A percentile compares a stretch with the other conserved stretches of the same genome.
Evolutionary conservation across 2,113 vertebrate species (phyloP).

Genomic region (Grus americana): DNA sequence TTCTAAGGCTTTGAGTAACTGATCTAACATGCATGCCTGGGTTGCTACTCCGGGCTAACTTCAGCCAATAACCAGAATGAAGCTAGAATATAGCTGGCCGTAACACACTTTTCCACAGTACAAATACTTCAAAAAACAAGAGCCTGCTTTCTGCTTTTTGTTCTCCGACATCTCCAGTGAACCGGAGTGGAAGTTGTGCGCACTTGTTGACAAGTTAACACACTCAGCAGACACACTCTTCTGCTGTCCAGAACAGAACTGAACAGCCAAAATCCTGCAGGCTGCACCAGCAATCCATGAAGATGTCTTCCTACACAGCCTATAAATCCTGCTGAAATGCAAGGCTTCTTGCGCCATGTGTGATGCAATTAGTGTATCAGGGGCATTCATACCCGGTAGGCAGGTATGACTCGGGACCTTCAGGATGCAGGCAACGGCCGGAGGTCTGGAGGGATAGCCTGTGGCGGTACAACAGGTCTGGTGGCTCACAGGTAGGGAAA

Average conservation of each 20-base stretch:
- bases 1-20: background rate
- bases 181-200: background rate
- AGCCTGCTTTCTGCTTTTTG: background rate
- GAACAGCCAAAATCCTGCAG: background rate
- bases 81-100: background rate
- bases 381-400: background rate
- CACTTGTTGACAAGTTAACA: background rate
- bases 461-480: background rate
- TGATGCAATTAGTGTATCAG: no score
- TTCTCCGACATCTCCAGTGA: background rate
- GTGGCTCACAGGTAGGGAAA: background rate
- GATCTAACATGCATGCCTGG: accelerated
- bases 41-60: background rate
- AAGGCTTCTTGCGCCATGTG: background rate
- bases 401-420: background rate
- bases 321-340: background rate
- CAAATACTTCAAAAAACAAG: background rate
- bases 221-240: background rate
- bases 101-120: background rate
- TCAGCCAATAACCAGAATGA: background rate
- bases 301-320: background rate
- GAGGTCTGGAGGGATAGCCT: background rate
- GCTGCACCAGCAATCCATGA: background rate
- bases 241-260: background rate
- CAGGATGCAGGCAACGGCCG: background rate